phyloP scores from a whole-genome alignment of 2,888 invertebrate genomes.

The Norana najaformis region DNA sequence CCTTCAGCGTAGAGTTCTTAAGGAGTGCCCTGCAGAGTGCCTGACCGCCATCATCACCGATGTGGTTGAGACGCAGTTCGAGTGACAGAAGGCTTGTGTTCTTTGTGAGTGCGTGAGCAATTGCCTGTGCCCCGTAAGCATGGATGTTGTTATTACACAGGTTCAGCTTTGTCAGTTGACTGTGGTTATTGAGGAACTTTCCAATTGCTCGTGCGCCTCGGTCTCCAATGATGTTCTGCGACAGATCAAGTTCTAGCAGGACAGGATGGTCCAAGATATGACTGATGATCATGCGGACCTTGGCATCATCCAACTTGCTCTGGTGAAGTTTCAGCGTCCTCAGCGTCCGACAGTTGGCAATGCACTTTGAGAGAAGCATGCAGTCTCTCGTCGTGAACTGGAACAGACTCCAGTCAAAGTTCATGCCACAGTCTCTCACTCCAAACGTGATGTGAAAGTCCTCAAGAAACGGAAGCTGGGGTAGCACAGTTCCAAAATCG shows the following conservation, averaged over 20 bases:
- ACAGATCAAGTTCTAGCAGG: conserved; percentile 59
- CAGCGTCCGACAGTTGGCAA: conserved; percentile 58
- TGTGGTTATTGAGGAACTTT: conserved; percentile 62
- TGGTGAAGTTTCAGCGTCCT: conserved; percentile 57
- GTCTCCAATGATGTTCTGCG: conserved; percentile 62
- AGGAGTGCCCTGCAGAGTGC: conserved; percentile 59
- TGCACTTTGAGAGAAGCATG: conserved; percentile 58
- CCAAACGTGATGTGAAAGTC: conserved; percentile 61
- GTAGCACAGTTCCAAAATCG: conserved; percentile 59
- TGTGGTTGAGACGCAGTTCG: conserved; percentile 58
- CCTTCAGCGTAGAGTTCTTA: conserved; percentile 57
- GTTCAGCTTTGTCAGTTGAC: conserved; percentile 52
- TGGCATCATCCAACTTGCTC: conserved; percentile 62
- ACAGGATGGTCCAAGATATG: conserved; percentile 61
- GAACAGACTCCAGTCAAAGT: conserved; percentile 64
- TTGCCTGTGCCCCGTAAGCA: conserved; percentile 61
- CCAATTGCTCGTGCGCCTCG: conserved; percentile 62
- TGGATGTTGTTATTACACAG: conserved; percentile 57
- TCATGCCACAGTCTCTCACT: conserved; percentile 63
- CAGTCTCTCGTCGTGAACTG: conserved; percentile 63
- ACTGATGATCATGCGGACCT: conserved; percentile 60
- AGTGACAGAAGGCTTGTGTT: conserved; percentile 56
- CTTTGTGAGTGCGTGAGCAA: conserved; percentile 62
- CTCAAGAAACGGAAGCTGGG: conserved; percentile 55
- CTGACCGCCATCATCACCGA: conserved; percentile 63